Conservation (phyloP, 2,797 vertebrate species). For the Chelmon rostratus region DNA sequence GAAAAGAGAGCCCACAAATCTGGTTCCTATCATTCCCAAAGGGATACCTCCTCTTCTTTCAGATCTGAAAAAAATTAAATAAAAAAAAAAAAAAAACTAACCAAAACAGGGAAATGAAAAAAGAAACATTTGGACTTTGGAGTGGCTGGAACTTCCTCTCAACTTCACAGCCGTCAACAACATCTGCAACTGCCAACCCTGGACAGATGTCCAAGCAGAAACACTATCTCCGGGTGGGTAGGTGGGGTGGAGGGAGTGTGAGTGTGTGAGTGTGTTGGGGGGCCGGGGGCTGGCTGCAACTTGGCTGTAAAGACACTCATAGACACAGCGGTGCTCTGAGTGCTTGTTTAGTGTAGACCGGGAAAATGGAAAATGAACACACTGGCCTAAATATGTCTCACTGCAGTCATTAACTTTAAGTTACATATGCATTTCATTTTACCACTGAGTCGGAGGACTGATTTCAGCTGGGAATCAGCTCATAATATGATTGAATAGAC, state of each 20-base stretch:
- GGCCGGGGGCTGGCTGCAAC: constrained; percentile 40
- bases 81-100: constrained; percentile 31
- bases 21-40: constrained; percentile 72
- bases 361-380: constrained; percentile 61
- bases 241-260: constrained; percentile 38
- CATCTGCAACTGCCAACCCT: constrained; percentile 80
- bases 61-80: constrained; percentile 50
- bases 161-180: constrained; percentile 82
- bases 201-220: constrained; percentile 84
- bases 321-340: constrained; percentile 43
- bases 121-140: constrained; percentile 80
- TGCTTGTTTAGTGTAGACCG: constrained; percentile 50
- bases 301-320: constrained; percentile 60
- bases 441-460: constrained; percentile 32
- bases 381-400: constrained; percentile 48
- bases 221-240: constrained; percentile 71
- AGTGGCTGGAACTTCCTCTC: constrained; percentile 83
- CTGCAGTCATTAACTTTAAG: constrained; percentile 50
- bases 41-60: constrained; percentile 63
- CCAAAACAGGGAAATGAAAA: constrained; percentile 73
- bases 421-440: constrained; percentile 54
- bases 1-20: constrained; percentile 61
- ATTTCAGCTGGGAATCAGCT: constrained; percentile 39
- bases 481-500: constrained; percentile 28
- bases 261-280: constrained; percentile 1